Evolutionary conservation across 2,797 vertebrate genomes (phyloP).

Genomic region (Austrolebias charrua): DNA sequence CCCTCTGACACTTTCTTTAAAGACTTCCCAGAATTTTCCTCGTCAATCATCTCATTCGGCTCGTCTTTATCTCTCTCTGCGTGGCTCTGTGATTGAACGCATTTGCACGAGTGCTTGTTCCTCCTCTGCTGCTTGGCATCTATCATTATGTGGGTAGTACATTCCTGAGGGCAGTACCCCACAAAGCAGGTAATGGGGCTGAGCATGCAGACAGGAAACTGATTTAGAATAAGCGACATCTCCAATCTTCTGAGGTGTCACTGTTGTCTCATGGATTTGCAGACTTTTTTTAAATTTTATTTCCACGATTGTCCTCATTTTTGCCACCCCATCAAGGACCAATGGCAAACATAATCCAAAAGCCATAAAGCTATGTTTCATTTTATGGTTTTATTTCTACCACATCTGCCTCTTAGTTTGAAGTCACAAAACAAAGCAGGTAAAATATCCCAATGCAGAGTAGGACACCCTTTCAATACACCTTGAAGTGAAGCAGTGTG

Average conservation of each 20-base stretch:
- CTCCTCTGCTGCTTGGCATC: conserved; percentile 45
- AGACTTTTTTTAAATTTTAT: conserved; percentile 51
- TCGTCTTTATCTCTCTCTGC: conserved; percentile 45
- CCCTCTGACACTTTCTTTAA: conserved; percentile 25
- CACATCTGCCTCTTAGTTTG: too few relatives aligned
- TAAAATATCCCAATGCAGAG: too few relatives aligned
- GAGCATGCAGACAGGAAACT: conserved; percentile 69
- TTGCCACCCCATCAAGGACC: conserved; percentile 39
- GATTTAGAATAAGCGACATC: conserved; percentile 64
- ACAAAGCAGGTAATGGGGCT: conserved; percentile 74
- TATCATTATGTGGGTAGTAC: conserved; percentile 59
- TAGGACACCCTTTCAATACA: too few relatives aligned
- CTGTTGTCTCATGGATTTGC: conserved; percentile 56
- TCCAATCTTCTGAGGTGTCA: conserved; percentile 66
- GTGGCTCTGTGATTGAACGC: conserved; percentile 23
- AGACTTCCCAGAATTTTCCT: conserved; percentile 47
- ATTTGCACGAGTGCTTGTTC: conserved; percentile 23
- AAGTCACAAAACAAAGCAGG: too few relatives aligned
- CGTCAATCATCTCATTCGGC: conserved; percentile 58
- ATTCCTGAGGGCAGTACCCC: conserved; percentile 65
- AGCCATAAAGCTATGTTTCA: too few relatives aligned
- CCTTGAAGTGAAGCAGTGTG: too few relatives aligned
- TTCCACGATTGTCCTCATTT: background rate
- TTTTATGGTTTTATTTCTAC: too few relatives aligned
- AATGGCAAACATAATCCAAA: conserved; percentile 30